Evolutionary conservation across 2,888 invertebrate species (phyloP).

Genomic region (Hetaerina titia): DNA sequence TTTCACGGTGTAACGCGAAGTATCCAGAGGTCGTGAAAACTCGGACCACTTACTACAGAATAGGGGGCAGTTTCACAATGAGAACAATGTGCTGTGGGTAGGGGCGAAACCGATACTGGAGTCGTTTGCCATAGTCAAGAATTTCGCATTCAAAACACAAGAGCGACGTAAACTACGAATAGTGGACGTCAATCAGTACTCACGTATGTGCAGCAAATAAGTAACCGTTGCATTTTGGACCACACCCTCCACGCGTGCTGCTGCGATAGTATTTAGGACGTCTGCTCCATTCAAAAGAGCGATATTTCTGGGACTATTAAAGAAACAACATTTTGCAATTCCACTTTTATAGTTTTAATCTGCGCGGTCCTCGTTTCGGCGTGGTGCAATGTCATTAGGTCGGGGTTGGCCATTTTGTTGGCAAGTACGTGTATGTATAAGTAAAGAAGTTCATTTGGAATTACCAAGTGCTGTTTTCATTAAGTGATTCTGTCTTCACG

Average conservation of each 20-base stretch:
- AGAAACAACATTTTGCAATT: not conserved
- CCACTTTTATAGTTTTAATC: not conserved
- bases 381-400: no score
- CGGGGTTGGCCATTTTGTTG: no score
- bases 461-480: no score
- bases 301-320: not conserved
- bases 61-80: not conserved
- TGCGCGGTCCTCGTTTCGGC: no score
- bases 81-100: not conserved
- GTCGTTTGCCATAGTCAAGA: not conserved
- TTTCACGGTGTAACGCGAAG: not conserved
- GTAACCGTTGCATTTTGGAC: not conserved
- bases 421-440: no score
- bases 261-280: not conserved
- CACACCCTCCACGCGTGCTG: not conserved
- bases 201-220: not conserved
- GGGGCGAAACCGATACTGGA: not conserved
- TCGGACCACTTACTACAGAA: not conserved
- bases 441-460: no score
- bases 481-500: no score
- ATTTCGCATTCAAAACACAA: conserved; percentile 15
- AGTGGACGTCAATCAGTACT: not conserved
- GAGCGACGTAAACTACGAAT: not conserved
- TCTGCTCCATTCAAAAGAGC: not conserved
- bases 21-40: not conserved